Conservation (phyloP, 2,888 invertebrate species). For the Drosophila demipolita region DNA sequence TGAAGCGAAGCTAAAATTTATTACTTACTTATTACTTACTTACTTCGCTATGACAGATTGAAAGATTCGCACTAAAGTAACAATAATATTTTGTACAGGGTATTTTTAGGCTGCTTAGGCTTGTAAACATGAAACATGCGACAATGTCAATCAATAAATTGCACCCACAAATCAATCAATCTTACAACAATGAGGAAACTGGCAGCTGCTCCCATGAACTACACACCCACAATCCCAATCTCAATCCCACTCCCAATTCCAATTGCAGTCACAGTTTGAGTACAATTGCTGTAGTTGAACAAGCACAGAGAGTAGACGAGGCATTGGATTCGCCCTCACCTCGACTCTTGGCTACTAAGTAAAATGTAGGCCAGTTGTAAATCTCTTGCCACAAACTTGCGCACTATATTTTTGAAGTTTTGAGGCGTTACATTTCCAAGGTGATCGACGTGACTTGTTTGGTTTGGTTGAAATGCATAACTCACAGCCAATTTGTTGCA, state of each 20-base stretch:
- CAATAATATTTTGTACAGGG: not conserved
- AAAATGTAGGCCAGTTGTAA: slow-evolving; percentile 67
- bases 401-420: slow-evolving; percentile 43
- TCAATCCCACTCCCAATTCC: slow-evolving; percentile 2
- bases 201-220: slow-evolving; percentile 13
- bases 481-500: slow-evolving; percentile 13
- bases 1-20: not conserved
- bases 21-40: not conserved
- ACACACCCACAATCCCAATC: slow-evolving; percentile 14
- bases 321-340: slow-evolving; percentile 19
- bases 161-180: slow-evolving; percentile 42
- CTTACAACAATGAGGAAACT: slow-evolving; percentile 52
- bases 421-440: slow-evolving; percentile 53
- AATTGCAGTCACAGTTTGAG: slow-evolving; percentile 25
- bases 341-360: slow-evolving; percentile 15
- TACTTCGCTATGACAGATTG: not conserved
- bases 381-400: slow-evolving; percentile 52
- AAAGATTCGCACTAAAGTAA: not conserved
- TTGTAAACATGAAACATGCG: not conserved
- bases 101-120: not conserved
- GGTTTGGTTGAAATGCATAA: slow-evolving; percentile 12
- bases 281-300: slow-evolving; percentile 24
- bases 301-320: slow-evolving; percentile 12
- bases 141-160: slow-evolving; percentile 22
- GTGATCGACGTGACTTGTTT: slow-evolving; percentile 43